Base-by-base conservation (phyloP, 2,113 vertebrate genomes). In the Tragulus kanchil region DNA sequence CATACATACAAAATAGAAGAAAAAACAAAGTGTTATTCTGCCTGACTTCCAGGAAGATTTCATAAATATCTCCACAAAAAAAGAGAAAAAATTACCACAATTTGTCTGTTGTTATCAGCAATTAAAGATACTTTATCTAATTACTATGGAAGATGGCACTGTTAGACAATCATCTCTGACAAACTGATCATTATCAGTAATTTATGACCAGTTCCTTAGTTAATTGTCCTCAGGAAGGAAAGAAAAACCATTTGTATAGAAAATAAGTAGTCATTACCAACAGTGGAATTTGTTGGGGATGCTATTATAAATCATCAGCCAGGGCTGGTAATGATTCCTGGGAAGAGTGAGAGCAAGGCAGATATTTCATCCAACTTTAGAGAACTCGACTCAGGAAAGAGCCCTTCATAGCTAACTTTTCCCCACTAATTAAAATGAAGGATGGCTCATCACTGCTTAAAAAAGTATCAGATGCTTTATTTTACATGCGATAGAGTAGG, bases 141-240 rank as follows among this genome's bases (percentile, higher is more conserved):
- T 98, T 97, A 96, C 85, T 90, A 93, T 84, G 92, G 89, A 95
- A 94, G 61, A 96, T 45, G 79, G 90, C 64, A 48, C 93, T 82
- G 67, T 17, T 85, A 19, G 4, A 96, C 95, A 97, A 79, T 97
- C 98, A 97, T 89, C 90, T 85, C 96, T 97, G 97, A 98, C 93
- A 97, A 98, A 98, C 71, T 89, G 98, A 98, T 98, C 97, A 81
- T 98, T 98, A 98, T 97, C 97, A 82, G 96, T 93, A 97, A 98
- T 96, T 98, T 98, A 98, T 2, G 73, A 98, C 95, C 95, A 69
- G 97, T 96, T 97, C 97, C 94, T 94, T 97, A 97, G 96, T 96
- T 98, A 98, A 98, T 96, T 96, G 95, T 94, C 95, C 67, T 36
- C 25, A 94, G 96, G 95, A 97, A 96, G 54, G 73, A 95, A 81